These are phyloP conservation scores for Cyclura pinguis DNA, from an alignment of 2,797 vertebrate genomes.

Conservation along the genomic window DNA sequence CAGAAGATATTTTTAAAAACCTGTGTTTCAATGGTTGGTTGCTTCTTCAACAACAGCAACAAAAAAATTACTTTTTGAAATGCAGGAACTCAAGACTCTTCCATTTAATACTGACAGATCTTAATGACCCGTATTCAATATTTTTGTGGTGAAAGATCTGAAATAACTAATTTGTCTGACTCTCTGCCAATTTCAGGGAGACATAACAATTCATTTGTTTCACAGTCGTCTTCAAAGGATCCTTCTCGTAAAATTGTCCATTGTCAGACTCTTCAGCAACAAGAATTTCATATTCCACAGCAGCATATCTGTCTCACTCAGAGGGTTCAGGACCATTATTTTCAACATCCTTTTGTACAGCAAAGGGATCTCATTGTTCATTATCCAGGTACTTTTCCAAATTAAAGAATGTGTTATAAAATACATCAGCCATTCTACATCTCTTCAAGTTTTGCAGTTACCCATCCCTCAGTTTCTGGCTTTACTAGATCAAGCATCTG, in stretches of 20 bases:
- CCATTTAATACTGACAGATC: constrained; percentile 62
- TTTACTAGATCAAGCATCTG: constrained; percentile 99
- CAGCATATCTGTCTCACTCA: constrained; percentile 98
- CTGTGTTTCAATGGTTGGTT: constrained; percentile 79
- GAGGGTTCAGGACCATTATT: constrained; percentile 95
- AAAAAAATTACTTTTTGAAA: constrained; percentile 38
- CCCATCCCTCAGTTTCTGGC: constrained; percentile 91
- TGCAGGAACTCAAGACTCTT: constrained; percentile 32
- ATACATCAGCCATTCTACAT: constrained; percentile 97
- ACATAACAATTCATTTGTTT: constrained; percentile 90
- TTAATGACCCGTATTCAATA: constrained; percentile 66
- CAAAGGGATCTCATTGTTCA: constrained; percentile 98
- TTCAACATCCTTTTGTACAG: constrained; percentile 97
- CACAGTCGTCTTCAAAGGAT: constrained; percentile 96
- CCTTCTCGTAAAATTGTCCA: constrained; percentile 92
- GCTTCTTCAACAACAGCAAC: constrained; percentile 66
- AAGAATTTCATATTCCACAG: constrained; percentile 97
- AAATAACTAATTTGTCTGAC: constrained; percentile 92
- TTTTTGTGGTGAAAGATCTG: constrained; percentile 87
- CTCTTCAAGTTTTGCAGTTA: constrained; percentile 93
- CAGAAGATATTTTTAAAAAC: constrained; percentile 72
- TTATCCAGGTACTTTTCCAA: constrained; percentile 99
- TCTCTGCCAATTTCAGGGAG: constrained; percentile 91
- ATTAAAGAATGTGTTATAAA: constrained; percentile 99
- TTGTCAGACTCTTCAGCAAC: constrained; percentile 97